phyloP scores from a whole-genome alignment of 2,888 invertebrate species.

The Rhorus exstirpatorius region DNA sequence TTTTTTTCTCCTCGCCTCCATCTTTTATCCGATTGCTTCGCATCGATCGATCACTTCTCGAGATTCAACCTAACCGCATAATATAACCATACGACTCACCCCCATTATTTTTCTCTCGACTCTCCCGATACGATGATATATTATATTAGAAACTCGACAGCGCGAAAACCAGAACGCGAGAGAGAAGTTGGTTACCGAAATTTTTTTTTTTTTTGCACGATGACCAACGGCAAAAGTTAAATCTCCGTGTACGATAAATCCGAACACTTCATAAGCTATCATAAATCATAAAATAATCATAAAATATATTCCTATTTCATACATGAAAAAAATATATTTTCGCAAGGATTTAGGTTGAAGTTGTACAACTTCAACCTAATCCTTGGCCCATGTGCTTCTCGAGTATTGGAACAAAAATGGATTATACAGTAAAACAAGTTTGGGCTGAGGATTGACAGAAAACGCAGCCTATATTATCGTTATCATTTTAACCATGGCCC shows the following conservation, averaged over 20 bases:
- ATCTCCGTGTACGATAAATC: constrained; percentile 8
- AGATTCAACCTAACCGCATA: neutral
- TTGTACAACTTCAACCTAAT: no score
- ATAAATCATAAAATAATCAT: no score
- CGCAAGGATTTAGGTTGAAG: no score
- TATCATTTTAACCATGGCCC: no score
- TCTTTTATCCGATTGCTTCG: constrained; percentile 1
- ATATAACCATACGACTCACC: neutral
- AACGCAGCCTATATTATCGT: no score
- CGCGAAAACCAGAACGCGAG: constrained; percentile 6
- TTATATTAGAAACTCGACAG: constrained; percentile 20
- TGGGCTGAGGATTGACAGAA: no score
- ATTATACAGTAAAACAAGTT: no score
- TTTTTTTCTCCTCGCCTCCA: neutral
- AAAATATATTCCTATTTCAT: no score
- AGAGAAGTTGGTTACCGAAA: constrained; percentile 7
- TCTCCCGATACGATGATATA: constrained; percentile 32
- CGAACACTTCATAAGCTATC: constrained; percentile 40
- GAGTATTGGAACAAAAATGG: no score
- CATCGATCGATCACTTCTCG: constrained; percentile 31
- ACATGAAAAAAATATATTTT: no score
- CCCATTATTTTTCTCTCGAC: constrained; percentile 36
- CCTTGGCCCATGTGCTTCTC: no score
- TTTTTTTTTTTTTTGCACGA: no score
- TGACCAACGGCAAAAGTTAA: constrained; percentile 37